Evolutionary conservation across 1,140 invertebrate species (phyloP), one percentile per base, ranked within the genome.

Genomic region (Zaprionus ghesquierei): DNA sequence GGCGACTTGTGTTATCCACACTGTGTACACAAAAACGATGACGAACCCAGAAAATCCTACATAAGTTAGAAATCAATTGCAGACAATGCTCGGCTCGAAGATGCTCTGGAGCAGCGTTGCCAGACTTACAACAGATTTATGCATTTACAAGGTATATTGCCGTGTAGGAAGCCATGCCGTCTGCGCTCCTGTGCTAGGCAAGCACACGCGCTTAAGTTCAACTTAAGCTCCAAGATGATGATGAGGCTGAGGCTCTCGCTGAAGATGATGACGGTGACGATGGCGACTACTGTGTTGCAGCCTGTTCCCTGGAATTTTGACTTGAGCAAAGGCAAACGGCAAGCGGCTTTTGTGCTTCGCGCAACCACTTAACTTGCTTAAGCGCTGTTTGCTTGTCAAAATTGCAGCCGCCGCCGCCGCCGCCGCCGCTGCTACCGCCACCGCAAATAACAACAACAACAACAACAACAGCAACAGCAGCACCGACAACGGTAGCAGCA

Each of bases 381-480:
- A 76, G 77, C 75, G 76, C 73, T 86, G 75, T 81, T 76, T 66
- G 81, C 82, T 89, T 86, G 82, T 86, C 82, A 86, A 86, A 86
- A 86, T 74, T 86, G 82, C 82, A 87, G 71, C 82, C 62, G 58
- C 61, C 22, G 33, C 23, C 18, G 50, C 61, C 18, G 50, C 49
- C 10, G n/a, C n/a, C n/a, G n/a, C n/a, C n/a, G n/a, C n/a, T n/a
- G n/a, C 58, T 13, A 27, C 38, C 29, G 25, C 44, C 13, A 13
- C 58, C 31, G 46, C 55, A 59, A 12, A 55, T 25, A 65, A 9
- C 58, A 33, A 55, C 29, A 62, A 59, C 44, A 54, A 64, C 29
- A 66, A 4, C 38, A 65, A 23, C 51, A 56, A 5, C 31, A 29
- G 13, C 44, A 53, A 8, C 56, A 62, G 8, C 59, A 56, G n/a